Evolutionary conservation across 2,888 invertebrate genomes (phyloP), one percentile per base, ranked within the genome.

Genomic region (Notodonta dromedarius): DNA sequence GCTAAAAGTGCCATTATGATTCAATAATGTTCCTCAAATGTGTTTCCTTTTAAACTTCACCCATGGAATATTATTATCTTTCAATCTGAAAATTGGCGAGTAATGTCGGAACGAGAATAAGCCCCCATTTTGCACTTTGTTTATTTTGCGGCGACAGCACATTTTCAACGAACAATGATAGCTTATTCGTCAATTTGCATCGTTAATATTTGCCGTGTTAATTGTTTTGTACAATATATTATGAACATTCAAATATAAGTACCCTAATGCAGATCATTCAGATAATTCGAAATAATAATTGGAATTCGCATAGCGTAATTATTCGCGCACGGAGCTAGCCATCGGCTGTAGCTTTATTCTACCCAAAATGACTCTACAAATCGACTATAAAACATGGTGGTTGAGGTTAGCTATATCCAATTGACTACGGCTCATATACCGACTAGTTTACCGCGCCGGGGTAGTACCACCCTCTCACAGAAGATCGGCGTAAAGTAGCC

Each of bases 181-280:
- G 80, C 80, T 79, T 85, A 83, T 77, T 81, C 79, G 72, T 69
- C 77, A 83, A 85, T 85, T 85, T 85, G 79, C 80, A 85, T 83
- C 81, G 79, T 78, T 82, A 80, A 84, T 81, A 66, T 76, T 66
- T 59, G 42, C 63, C 63, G 71, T 73, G 71, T 66, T 77, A 73
- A 79, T 81, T 77, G 76, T 76, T 80, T 78, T 77, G 77, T 71
- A 76, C 70, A 73, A 73, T 70, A 66, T 67, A 76, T 70, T 71
- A 66, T 72, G 66, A 76, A 73, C 71, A 66, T 69, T 74, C 66
- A 60, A 62, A 64, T 62, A 62, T 59, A 62, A 60, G 63, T 64
- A 56, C 32, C 46, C 58, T 57, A 69, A 63, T 66, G 57, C 42
- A 61, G 51, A 55, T 71, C 64, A 67, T 73, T 64, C 65, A 65